Base-by-base conservation (phyloP, 2,797 vertebrate species). In the Gobio occitaniae region DNA sequence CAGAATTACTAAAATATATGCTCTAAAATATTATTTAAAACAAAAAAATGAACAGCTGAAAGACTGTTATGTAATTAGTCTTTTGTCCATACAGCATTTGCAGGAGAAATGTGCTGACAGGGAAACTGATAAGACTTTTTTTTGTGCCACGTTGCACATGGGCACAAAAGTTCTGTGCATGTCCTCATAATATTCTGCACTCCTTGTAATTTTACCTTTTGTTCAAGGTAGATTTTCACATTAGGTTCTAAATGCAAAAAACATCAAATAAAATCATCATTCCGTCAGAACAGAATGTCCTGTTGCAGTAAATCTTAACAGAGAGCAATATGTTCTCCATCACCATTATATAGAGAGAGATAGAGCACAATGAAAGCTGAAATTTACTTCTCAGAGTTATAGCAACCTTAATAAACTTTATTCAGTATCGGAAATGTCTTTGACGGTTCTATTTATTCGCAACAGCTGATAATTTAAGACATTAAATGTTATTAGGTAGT, bases 31-130 rank as follows among this genome's bases (percentile, higher is more conserved):
- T 13, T 36, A 9, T 56, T 21, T 78, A 12, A 17, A 61, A 59
- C 54, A 32, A n/a, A 74, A 79, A 36, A 29, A 32, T 1, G 41
- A 44, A 10, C 41, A 83, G 32, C 81, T 83, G n/a, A 74, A 72
- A 66, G 52, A 59, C 52, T 50, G 1, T 78, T 78, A 72, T 78
- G 61, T 59, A 75, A 54, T 71, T 50, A 44, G 56, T 16, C 11
- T 84, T 85, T 85, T 85, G 44, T 74, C 75, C 75, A 12, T 48
- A 44, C 16, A 80, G 77, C 76, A 68, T 83, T 80, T 75, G 69
- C 44, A 32, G 25, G 6, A 41, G 21, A 59, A 79, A 47, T 25
- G 54, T 80, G 84, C 84, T 85, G 47, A 86, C 63, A 36, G 54
- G 59, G 80, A 77, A 83, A 82, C 65, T 54, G 44, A 44, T 32